Conservation (phyloP, 2,113 vertebrate genomes). For the Irena cyanogastra region DNA sequence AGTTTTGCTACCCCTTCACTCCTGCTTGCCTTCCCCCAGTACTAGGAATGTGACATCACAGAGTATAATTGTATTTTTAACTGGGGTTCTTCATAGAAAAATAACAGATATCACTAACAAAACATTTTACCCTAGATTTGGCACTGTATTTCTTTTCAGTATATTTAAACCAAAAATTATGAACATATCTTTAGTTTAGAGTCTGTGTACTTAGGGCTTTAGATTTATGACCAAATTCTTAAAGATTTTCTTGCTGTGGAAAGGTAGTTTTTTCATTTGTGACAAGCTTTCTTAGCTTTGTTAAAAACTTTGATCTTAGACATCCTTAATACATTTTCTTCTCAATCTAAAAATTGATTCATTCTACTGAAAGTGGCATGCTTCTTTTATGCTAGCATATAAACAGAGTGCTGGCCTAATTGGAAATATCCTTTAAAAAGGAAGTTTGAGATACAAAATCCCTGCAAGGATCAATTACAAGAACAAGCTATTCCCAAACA, state of each 20-base stretch:
- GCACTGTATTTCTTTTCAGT: background rate
- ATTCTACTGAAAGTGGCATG: background rate
- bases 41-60: background rate
- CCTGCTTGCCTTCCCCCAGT: background rate
- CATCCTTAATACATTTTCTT: background rate
- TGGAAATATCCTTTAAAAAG: background rate
- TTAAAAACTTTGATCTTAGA: slow-evolving; percentile 4
- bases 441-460: background rate
- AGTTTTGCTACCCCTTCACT: background rate
- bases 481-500: background rate
- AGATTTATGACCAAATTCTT: background rate
- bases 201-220: background rate
- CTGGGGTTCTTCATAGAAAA: background rate
- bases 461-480: background rate
- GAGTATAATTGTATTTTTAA: background rate
- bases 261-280: background rate
- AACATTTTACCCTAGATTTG: background rate
- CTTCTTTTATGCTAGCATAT: background rate
- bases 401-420: background rate
- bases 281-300: background rate
- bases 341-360: background rate
- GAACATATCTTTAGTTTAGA: background rate
- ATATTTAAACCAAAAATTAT: background rate
- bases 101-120: background rate
- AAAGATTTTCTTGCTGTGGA: background rate